Conservation (phyloP, 1,140 invertebrate genomes). For the Cephus cinctus region DNA sequence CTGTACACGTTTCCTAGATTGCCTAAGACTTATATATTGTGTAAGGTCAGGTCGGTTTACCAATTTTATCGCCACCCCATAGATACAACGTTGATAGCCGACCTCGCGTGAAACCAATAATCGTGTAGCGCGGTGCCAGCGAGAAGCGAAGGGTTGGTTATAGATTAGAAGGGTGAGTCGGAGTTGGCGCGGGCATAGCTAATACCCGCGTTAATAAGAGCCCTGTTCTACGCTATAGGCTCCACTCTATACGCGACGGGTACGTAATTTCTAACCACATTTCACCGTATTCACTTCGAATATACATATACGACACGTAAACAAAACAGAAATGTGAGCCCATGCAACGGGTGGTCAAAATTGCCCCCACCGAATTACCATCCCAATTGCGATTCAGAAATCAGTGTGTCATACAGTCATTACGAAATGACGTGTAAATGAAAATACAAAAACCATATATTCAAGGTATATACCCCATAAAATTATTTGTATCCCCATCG, state of each 20-base stretch:
- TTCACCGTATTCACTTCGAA: constrained; percentile 44
- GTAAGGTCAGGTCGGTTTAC: constrained; percentile 21
- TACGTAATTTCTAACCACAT: constrained; percentile 48
- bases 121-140: constrained; percentile 30
- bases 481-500: no score
- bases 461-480: no score
- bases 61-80: constrained; percentile 40
- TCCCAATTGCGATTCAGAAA: no score
- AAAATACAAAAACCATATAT: no score
- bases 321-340: constrained; percentile 27
- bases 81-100: constrained; percentile 45
- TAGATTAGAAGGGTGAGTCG: constrained; percentile 52
- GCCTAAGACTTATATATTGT: no score
- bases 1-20: no score
- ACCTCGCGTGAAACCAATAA: constrained; percentile 52
- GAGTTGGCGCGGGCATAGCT: constrained; percentile 32
- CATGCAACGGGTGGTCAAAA: constrained; percentile 26
- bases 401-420: no score
- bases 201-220: constrained; percentile 52
- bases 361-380: no score
- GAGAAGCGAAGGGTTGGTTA: constrained; percentile 35
- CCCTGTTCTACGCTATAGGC: constrained; percentile 38
- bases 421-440: no score
- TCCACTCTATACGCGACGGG: constrained; percentile 26
- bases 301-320: constrained; percentile 32